Conservation (phyloP, 2,113 vertebrate species). For the Agelaius phoeniceus region DNA sequence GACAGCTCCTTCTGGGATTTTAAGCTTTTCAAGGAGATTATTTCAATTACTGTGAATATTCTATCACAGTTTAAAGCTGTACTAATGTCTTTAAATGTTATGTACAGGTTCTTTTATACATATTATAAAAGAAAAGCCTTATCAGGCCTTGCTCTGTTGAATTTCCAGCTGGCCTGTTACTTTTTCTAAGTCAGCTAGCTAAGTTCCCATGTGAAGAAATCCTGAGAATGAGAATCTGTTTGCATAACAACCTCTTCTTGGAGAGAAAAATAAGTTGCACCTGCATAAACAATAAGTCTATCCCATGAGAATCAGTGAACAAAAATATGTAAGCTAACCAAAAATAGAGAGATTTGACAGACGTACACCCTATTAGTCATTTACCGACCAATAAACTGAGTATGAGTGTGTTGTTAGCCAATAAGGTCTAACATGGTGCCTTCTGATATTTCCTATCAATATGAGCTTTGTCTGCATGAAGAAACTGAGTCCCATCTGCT, state of each 20-base stretch:
- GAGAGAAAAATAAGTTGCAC: background rate
- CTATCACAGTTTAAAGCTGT: constrained; percentile 44
- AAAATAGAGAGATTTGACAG: background rate
- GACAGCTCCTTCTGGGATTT: constrained; percentile 38
- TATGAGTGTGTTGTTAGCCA: background rate
- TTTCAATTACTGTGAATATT: constrained; percentile 39
- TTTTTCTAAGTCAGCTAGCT: background rate
- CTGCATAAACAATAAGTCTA: background rate
- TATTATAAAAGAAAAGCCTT: background rate
- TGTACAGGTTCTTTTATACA: too few relatives aligned
- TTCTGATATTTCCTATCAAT: background rate
- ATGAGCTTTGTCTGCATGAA: background rate
- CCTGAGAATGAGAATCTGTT: background rate
- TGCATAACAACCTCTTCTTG: background rate
- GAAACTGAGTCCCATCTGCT: background rate
- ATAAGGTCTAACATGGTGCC: background rate
- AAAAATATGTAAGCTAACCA: background rate
- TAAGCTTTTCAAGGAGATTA: constrained; percentile 22
- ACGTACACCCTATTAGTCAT: background rate
- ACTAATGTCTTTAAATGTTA: background rate
- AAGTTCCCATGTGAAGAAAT: background rate
- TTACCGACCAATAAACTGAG: background rate
- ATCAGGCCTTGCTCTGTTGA: background rate
- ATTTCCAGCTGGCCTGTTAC: background rate
- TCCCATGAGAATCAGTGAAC: background rate